Evolutionary conservation across 2,888 invertebrate species (phyloP).

Genomic region (Agapostemon virescens): DNA sequence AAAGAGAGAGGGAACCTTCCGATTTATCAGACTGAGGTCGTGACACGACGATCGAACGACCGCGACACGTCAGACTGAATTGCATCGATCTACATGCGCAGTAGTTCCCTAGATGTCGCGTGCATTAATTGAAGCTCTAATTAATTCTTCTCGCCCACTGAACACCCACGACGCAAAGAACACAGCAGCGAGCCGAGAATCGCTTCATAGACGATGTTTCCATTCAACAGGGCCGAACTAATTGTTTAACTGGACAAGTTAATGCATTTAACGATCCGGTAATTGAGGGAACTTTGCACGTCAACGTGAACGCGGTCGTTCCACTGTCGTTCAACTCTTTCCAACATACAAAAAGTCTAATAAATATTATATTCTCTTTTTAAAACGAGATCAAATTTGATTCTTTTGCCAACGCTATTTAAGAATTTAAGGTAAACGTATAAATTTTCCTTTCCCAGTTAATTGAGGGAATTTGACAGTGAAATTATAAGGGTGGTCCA

Average conservation of each 20-base stretch:
- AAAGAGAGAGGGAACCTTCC: slow-evolving; percentile 14
- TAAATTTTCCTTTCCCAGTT: no score
- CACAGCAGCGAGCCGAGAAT: slow-evolving; percentile 9
- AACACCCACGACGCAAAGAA: slow-evolving; percentile 48
- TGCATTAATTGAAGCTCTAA: slow-evolving; percentile 42
- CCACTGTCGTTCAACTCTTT: slow-evolving; percentile 26
- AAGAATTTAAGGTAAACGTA: no score
- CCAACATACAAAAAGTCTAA: no score
- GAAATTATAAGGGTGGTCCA: no score
- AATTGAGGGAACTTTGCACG: slow-evolving; percentile 72
- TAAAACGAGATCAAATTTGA: no score
- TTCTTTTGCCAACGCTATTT: no score
- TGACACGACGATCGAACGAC: slow-evolving; percentile 19
- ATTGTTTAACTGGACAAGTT: slow-evolving; percentile 71
- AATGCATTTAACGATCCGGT: slow-evolving; percentile 70
- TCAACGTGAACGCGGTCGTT: slow-evolving; percentile 51
- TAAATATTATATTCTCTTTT: no score
- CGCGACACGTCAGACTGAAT: slow-evolving; percentile 21
- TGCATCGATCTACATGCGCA: slow-evolving; percentile 41
- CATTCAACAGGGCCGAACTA: slow-evolving; percentile 61
- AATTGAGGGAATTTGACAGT: no score
- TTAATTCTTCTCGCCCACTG: slow-evolving; percentile 53
- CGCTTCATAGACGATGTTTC: slow-evolving; percentile 38
- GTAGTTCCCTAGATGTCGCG: slow-evolving; percentile 15
- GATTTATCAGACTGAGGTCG: slow-evolving; percentile 14